Evolutionary conservation across 2,888 invertebrate species (phyloP).

Genomic region (Glaucopsyche alexis): DNA sequence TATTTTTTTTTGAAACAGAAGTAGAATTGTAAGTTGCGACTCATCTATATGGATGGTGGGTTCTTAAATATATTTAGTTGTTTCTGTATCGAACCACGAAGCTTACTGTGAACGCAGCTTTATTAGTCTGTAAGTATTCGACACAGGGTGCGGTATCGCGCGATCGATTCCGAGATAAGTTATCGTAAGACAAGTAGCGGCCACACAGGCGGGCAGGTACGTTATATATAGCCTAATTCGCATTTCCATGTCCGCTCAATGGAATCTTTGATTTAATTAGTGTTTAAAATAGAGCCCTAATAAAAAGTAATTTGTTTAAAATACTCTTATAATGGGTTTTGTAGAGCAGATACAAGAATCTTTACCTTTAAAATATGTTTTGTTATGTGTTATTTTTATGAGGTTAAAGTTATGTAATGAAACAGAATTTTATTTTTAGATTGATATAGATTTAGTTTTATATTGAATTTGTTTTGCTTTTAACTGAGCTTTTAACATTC

Average conservation of each 20-base stretch:
- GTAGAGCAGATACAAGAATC: background rate
- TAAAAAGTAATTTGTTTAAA: conserved; percentile 18
- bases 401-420: background rate
- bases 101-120: conserved; percentile 35
- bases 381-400: background rate
- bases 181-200: conserved; percentile 79
- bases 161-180: conserved; percentile 79
- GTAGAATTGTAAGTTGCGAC: too few relatives aligned
- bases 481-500: too few relatives aligned
- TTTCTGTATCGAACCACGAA: background rate
- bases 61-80: background rate
- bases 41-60: too few relatives aligned
- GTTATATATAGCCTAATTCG: conserved; percentile 74
- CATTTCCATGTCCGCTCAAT: conserved; percentile 38
- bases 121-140: conserved; percentile 70
- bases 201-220: conserved; percentile 63
- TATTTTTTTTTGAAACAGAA: too few relatives aligned
- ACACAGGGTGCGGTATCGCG: conserved; percentile 62
- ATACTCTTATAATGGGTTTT: background rate
- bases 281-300: conserved; percentile 16
- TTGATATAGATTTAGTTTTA: background rate
- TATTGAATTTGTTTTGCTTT: too few relatives aligned
- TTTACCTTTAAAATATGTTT: conserved; percentile 43
- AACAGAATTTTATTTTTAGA: background rate
- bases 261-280: conserved; percentile 13